Evolutionary conservation across 2,113 vertebrate genomes (phyloP).

Genomic region (Leucoraja erinaceus): DNA sequence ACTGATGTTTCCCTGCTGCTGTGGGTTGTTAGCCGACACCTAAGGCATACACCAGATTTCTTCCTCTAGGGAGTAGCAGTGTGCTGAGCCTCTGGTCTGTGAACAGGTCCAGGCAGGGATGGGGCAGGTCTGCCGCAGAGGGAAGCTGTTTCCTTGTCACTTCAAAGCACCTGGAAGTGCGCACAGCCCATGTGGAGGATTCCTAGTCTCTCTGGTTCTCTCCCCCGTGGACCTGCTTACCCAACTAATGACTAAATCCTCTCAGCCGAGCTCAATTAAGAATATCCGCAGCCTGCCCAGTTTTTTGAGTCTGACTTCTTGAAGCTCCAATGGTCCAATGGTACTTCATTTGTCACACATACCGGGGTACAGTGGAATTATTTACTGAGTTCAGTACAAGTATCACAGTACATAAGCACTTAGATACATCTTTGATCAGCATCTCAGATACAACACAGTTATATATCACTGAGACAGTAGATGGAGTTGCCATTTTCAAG

Average conservation of each 20-base stretch:
- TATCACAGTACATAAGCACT: too few species aligned
- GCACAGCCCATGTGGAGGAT: neutral
- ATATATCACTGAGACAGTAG: too few species aligned
- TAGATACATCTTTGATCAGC: too few species aligned
- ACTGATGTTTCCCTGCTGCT: conserved; percentile 36
- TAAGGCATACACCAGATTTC: neutral
- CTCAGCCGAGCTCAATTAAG: conserved; percentile 23
- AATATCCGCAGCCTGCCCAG: neutral
- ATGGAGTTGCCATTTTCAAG: too few species aligned
- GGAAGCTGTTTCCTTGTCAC: neutral
- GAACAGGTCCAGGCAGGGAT: conserved; percentile 16
- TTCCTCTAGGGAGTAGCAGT: conserved; percentile 25
- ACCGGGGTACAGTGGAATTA: too few species aligned
- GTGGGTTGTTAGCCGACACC: conserved; percentile 36
- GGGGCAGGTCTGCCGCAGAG: neutral
- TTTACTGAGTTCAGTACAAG: too few species aligned
- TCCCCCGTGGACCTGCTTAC: neutral
- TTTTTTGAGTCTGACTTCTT: neutral
- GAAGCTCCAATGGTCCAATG: too few species aligned
- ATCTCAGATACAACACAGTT: too few species aligned
- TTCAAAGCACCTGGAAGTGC: neutral
- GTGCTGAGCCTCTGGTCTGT: neutral
- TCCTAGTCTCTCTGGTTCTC: neutral
- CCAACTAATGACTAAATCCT: conserved; percentile 24
- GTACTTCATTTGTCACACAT: too few species aligned